phyloP scores from a whole-genome alignment of 2,797 vertebrate genomes.

The Coluber constrictor region DNA sequence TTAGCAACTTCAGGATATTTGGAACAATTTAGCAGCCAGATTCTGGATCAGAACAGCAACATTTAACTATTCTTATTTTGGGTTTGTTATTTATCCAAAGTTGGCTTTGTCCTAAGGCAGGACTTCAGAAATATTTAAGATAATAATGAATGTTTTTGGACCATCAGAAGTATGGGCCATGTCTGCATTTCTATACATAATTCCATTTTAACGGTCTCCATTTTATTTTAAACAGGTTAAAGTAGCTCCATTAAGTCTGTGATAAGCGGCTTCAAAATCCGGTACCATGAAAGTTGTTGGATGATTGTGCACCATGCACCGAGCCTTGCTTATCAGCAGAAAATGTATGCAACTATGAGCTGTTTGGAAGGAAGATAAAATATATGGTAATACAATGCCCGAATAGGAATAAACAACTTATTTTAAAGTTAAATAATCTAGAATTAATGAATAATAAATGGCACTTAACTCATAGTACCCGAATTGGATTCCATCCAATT shows the following conservation, averaged over 20 bases:
- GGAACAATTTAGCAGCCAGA: conserved; percentile 42
- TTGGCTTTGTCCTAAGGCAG: conserved; percentile 22
- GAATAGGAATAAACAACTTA: not conserved
- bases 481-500: not conserved
- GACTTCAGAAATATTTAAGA: conserved; percentile 61
- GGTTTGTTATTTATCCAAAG: conserved; percentile 56
- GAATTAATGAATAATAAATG: not conserved
- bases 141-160: conserved; percentile 23
- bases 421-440: not conserved
- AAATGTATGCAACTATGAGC: not conserved
- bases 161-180: not conserved
- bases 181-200: conserved; percentile 41
- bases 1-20: conserved; percentile 39
- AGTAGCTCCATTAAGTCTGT: not conserved
- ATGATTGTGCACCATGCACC: not conserved
- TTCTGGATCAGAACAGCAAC: conserved; percentile 31
- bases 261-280: not conserved
- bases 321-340: not conserved
- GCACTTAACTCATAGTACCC: not conserved
- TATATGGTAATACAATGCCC: not conserved
- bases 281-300: not conserved
- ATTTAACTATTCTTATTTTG: conserved; percentile 45
- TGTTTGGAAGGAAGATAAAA: not conserved
- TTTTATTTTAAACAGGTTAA: not conserved
- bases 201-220: not conserved